Base-by-base conservation (phyloP, 2,888 invertebrate genomes). In the Halictus quadricinctus region DNA sequence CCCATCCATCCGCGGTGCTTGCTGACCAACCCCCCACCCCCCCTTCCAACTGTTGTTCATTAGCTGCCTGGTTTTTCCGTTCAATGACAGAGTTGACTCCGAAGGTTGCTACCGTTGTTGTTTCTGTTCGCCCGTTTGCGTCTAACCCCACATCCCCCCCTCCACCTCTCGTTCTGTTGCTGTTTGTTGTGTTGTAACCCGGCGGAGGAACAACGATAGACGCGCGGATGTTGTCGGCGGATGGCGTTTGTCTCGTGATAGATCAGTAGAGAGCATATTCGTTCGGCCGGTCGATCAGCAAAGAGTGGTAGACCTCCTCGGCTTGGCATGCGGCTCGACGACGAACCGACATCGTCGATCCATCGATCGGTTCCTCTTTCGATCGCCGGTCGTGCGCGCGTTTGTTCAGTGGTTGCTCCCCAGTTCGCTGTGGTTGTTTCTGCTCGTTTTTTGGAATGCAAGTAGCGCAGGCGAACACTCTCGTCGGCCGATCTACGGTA, bases 21-120 rank as follows among this genome's bases (percentile, higher is more conserved):
- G 80, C 70, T 90, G 83, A 87, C 88, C 88, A 87, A 4, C 36
- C 36, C 36, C 87, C 88, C 88, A 86, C 36, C 36, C 36, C 36
- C 36, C 3, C 36, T 5, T 87, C 88, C 88, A 87, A 4, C 36
- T 36, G 48, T 80, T 91, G 91, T 90, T 88, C 85, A 90, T 90
- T 89, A 91, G 69, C 48, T 91, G 91, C 88, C 91, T 90, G 89
- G 87, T 88, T 91, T 64, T 41, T 29, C n/a, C 36, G 29, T 69
- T 41, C 66, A 69, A 41, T 18, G 66, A 69, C 64, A 64, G 36
- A 36, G 29, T 29, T n/a, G 10, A 69, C 10, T 10, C 41, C 41
- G 54, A 29, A 8, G 69, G 18, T 29, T 29, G 13, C 15, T 64
- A 15, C 29, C 36, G 36, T 36, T 36, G 29, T 64, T 64, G 13